Base-by-base conservation (phyloP, 2,888 invertebrate species). In the Biston betularia region DNA sequence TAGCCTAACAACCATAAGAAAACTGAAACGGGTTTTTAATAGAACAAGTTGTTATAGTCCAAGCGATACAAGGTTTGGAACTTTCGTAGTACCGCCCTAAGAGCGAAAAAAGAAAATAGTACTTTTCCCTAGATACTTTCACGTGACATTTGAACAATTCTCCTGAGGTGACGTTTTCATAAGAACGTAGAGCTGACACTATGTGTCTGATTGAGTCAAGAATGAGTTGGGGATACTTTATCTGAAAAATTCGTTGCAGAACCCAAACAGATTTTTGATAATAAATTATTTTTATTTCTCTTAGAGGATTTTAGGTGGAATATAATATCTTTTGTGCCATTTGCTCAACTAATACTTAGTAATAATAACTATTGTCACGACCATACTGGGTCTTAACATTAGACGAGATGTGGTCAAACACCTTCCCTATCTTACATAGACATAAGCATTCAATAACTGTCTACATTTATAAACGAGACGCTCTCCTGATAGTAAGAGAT, bases 121-220 rank as follows among this genome's bases (percentile, higher is more conserved):
- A 45, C 14, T 45, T 45, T 45, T 45, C 11, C 14, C 8, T 45
- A 7, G 45, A 45, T 8, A 45, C 14, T 45, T 45, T 14, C 45
- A 7, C 33, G 49, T 42, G 48, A 48, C 57, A 57, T 57, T 57
- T 75, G 80, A 79, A 78, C 82, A 79, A 79, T 76, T 79, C 79
- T 78, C 74, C 79, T 74, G 78, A 79, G 74, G 79, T 80, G 79
- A 80, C 78, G 45, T 45, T 45, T 45, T 45, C 14, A 45, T 45
- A 14, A 45, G 45, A 45, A 7, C 6, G 45, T 45, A 8, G 45
- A 14, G n/a, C 45, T 14, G 45, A 45, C 5, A 12, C 45, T 14
- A 14, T 6, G 14, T 3, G 24, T 10, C 33, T 48, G 48, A 48
- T 33, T 48, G 45, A 14, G 14, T 38, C 38, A 38, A 0, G n/a